A percentile compares a stretch with the other conserved stretches of the same genome.
Evolutionary conservation across 1,140 invertebrate genomes (phyloP).

Genomic region (Microplitis mediator): DNA sequence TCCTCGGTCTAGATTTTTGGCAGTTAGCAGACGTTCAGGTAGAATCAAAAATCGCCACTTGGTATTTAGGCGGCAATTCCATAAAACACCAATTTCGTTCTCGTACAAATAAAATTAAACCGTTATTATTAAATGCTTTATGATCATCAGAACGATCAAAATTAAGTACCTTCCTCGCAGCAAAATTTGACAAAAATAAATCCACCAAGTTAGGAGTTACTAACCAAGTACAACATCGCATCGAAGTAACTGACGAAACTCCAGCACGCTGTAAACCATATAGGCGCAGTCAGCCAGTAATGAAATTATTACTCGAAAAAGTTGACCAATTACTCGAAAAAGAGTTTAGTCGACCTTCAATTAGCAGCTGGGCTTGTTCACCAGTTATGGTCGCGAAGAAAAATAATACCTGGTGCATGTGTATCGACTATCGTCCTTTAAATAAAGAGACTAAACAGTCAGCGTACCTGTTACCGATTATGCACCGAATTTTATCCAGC

Average conservation of each 20-base stretch:
- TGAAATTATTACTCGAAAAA: constrained; percentile 15
- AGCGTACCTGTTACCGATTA: constrained; percentile 19
- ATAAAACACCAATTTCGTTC: too few species aligned
- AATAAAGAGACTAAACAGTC: constrained; percentile 19
- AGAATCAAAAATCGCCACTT: too few species aligned
- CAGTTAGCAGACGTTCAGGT: too few species aligned
- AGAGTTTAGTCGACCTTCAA: constrained; percentile 12
- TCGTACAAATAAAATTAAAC: too few species aligned
- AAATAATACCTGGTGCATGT: constrained; percentile 7
- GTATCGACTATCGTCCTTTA: constrained; percentile 15
- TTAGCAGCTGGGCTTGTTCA: constrained; percentile 14
- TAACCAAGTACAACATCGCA: constrained; percentile 16
- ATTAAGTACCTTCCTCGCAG: too few species aligned
- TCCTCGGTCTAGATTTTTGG: too few species aligned
- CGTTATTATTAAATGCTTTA: too few species aligned
- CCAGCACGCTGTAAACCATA: constrained; percentile 17
- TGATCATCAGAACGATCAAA: too few species aligned
- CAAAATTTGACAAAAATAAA: too few species aligned
- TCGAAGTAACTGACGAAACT: constrained; percentile 17
- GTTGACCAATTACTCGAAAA: constrained; percentile 19
- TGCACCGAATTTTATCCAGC: constrained; percentile 24
- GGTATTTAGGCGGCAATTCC: too few species aligned
- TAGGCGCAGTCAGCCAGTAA: background rate
- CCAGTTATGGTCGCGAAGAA: constrained; percentile 2
- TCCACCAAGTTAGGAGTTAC: background rate